Conservation (phyloP, 2,113 vertebrate species). For the Anoura caudifer region DNA sequence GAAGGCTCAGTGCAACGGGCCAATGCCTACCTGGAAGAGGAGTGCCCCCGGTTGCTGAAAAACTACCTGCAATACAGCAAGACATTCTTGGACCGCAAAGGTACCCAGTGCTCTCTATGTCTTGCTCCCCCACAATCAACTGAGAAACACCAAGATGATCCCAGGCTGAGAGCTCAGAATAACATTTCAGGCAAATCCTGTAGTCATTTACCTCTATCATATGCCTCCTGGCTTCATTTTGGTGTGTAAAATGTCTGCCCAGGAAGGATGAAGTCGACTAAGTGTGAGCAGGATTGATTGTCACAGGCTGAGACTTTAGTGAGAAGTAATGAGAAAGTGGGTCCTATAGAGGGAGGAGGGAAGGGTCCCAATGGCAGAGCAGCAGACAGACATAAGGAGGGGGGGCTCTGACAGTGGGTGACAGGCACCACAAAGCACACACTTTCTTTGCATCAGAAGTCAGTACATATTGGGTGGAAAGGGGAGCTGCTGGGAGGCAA, state of each 20-base stretch:
- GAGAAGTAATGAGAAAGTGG: background rate
- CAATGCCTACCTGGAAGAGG: constrained; percentile 54
- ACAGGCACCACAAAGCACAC: background rate
- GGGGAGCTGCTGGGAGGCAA: background rate
- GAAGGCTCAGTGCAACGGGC: background rate
- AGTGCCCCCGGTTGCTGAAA: background rate
- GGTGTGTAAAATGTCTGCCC: background rate
- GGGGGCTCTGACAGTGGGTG: fast-evolving
- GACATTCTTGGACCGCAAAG: constrained; percentile 17
- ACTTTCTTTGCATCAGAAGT: background rate
- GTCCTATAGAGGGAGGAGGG: background rate
- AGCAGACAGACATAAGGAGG: background rate
- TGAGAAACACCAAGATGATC: background rate
- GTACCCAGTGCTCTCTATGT: background rate
- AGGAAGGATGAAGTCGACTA: background rate
- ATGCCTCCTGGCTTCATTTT: background rate
- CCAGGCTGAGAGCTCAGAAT: background rate
- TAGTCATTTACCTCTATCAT: fast-evolving
- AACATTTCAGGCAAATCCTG: background rate
- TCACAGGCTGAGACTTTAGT: background rate
- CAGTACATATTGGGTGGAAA: fast-evolving
- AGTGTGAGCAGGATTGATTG: background rate
- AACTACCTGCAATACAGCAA: constrained; percentile 24
- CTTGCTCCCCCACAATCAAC: background rate
- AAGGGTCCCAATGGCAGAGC: background rate